Evolutionary conservation across 2,888 invertebrate species (phyloP).

Genomic region (Yponomeuta plumbellus): DNA sequence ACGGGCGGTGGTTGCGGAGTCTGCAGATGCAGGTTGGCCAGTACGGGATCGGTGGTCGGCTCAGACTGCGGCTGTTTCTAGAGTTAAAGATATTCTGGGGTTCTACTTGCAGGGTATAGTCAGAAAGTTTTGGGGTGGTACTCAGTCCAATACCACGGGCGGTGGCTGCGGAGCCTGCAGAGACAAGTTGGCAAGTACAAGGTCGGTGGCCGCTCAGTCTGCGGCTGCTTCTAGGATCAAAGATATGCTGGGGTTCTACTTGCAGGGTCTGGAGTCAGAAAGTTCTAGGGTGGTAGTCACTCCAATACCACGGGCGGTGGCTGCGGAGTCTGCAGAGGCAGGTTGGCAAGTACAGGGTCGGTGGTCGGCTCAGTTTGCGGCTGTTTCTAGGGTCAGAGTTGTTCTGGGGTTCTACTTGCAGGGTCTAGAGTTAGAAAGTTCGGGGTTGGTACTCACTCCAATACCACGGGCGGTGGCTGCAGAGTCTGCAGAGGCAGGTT

Average conservation of each 20-base stretch:
- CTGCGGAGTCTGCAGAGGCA: constrained; percentile 41
- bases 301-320: constrained; percentile 34
- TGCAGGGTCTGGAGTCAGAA: too few species aligned
- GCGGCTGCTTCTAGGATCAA: too few species aligned
- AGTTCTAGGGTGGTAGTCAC: constrained; percentile 32
- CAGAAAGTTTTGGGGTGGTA: too few species aligned
- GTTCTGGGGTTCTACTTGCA: too few species aligned
- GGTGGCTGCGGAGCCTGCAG: constrained; percentile 31
- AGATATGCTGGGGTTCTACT: too few species aligned
- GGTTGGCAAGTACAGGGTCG: constrained; percentile 60
- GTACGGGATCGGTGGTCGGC: constrained; percentile 49
- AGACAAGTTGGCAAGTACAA: constrained; percentile 58
- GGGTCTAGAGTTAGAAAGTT: too few species aligned
- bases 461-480: constrained; percentile 29
- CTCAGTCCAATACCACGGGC: constrained; percentile 43
- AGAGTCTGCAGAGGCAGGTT: constrained; percentile 48
- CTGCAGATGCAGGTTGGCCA: constrained; percentile 55
- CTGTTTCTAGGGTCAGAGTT: too few species aligned
- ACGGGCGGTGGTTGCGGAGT: constrained; percentile 4
- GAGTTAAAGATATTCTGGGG: too few species aligned
- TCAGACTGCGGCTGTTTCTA: constrained; percentile 55
- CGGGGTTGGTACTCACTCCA: constrained; percentile 49
- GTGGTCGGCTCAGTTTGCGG: constrained; percentile 34
- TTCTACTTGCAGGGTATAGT: too few species aligned
- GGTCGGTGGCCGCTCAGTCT: too few species aligned